Percentiles rank a stretch among this genome's conserved stretches.
Evolutionary conservation across 2,797 vertebrate genomes (phyloP).

Genomic region (Vipera ursinii): DNA sequence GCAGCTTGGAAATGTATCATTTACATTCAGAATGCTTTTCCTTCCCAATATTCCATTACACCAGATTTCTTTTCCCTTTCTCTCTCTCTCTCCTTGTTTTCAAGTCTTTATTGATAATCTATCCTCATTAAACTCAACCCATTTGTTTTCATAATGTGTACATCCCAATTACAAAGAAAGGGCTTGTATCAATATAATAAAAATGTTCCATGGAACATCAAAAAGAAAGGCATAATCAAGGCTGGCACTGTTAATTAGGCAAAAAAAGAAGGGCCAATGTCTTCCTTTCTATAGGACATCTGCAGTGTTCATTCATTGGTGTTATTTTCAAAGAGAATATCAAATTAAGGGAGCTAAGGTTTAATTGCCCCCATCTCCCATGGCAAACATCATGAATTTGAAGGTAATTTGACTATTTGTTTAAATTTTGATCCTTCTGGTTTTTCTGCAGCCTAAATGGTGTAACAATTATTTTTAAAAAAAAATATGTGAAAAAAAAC

Average conservation of each 20-base stretch:
- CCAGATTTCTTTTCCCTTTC: conserved; percentile 26
- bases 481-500: not conserved
- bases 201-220: conserved; percentile 71
- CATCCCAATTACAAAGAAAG: conserved; percentile 77
- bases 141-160: conserved; percentile 76
- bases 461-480: not conserved
- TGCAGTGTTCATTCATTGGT: conserved; percentile 6
- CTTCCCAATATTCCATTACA: conserved; percentile 23
- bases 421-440: not conserved
- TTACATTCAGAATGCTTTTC: conserved; percentile 39
- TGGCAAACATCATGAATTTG: not conserved
- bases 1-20: conserved; percentile 54
- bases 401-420: not conserved
- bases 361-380: too few species aligned
- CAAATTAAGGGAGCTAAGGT: not conserved
- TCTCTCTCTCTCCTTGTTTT: conserved; percentile 57
- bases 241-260: conserved; percentile 66
- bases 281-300: conserved; percentile 34
- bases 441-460: not conserved
- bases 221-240: conserved; percentile 62
- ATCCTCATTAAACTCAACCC: conserved; percentile 74
- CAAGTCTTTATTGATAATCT: conserved; percentile 73
- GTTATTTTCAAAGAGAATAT: not conserved
- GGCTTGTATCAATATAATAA: conserved; percentile 74
- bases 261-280: conserved; percentile 48